Conservation (phyloP, 2,113 vertebrate genomes). For the Echinops telfairi region DNA sequence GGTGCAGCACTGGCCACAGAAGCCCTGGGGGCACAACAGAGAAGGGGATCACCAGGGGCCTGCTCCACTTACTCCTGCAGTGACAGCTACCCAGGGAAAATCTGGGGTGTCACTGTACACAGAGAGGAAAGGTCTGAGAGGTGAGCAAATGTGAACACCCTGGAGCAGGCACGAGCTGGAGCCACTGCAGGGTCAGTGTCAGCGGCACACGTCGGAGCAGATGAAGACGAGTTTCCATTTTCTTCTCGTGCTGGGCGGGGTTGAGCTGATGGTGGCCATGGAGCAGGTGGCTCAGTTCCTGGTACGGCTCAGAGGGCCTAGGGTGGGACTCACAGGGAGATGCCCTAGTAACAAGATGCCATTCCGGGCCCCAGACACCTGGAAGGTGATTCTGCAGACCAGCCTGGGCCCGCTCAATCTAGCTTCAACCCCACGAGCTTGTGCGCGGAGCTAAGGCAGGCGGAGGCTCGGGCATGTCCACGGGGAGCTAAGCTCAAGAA, state of each 20-base stretch:
- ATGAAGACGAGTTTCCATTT: neutral
- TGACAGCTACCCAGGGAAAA: neutral
- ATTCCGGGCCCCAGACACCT: neutral
- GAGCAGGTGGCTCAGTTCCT: neutral
- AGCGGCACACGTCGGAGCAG: neutral
- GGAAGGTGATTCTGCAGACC: neutral
- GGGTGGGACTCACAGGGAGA: accelerated
- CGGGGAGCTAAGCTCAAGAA: neutral
- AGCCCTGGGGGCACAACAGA: neutral
- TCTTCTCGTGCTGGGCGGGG: neutral
- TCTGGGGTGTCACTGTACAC: neutral
- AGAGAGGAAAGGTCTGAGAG: neutral
- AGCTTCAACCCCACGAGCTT: neutral
- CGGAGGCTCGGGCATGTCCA: no score
- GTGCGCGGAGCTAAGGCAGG: neutral
- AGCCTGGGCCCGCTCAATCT: neutral
- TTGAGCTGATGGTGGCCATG: neutral
- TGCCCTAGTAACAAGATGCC: accelerated
- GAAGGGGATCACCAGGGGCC: neutral
- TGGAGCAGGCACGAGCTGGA: neutral
- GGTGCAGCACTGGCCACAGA: neutral
- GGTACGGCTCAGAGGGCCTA: neutral
- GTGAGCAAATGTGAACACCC: conserved; percentile 25
- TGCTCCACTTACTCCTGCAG: neutral
- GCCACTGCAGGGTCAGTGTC: no score